These are phyloP conservation scores for Magallana angulata DNA, from an alignment of 1,140 invertebrate species.

Conservation along the genomic window DNA sequence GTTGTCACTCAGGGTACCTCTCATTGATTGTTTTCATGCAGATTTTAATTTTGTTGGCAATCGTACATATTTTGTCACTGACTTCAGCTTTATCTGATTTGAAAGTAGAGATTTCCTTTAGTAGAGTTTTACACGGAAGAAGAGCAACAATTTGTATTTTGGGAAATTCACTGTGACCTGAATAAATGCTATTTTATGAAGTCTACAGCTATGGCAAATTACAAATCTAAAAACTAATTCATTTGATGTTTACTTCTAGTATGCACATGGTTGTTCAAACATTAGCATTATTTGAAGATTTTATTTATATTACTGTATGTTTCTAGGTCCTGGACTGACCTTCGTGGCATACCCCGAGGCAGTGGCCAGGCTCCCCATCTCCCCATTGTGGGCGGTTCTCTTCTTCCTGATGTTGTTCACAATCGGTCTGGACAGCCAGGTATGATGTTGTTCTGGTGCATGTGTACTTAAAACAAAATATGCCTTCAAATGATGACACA, in stretches of 20 bases:
- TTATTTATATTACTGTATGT: not conserved
- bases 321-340: slow-evolving; percentile 92
- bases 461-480: not conserved
- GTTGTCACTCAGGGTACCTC: slow-evolving; percentile 73
- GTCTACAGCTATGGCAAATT: too few relatives aligned
- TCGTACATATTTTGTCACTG: too few relatives aligned
- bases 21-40: not conserved
- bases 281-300: too few relatives aligned
- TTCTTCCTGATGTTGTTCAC: slow-evolving; percentile 99
- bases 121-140: too few relatives aligned
- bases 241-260: too few relatives aligned
- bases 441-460: slow-evolving; percentile 77
- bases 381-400: slow-evolving; percentile 96
- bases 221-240: too few relatives aligned
- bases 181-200: too few relatives aligned
- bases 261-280: too few relatives aligned
- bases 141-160: too few relatives aligned
- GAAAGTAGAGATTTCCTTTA: too few relatives aligned
- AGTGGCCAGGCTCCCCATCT: slow-evolving; percentile 94
- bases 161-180: too few relatives aligned
- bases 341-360: slow-evolving; percentile 99
- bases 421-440: slow-evolving; percentile 94
- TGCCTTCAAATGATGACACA: not conserved
- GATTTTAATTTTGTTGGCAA: not conserved
- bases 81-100: too few relatives aligned